Evolutionary conservation across 1,140 invertebrate species (phyloP), one percentile per base, ranked within the genome.

Genomic region (Homalodisca vitripennis): DNA sequence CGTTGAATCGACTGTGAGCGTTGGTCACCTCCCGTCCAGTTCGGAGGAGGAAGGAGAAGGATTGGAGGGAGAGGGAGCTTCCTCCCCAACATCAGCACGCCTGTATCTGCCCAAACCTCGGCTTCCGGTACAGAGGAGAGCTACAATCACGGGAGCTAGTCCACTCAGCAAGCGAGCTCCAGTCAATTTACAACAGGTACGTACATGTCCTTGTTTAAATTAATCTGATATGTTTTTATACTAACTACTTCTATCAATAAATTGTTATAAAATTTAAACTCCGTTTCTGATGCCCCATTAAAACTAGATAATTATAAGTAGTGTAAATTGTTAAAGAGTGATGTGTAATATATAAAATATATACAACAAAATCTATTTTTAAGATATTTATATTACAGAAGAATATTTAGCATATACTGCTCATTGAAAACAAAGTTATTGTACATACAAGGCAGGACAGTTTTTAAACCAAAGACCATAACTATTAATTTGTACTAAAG

Each of bases 81-180:
- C 76, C 2, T 79, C 79, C 26, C 77, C 79, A 3, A 77, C 77
- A 14, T 79, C 80, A 53, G 79, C 83, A 20, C 81, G 85, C 24
- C 73, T 93, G 71, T 93, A 91, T 75, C 86, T 90, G 26, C 86
- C 90, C 0, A 92, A 92, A 77, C 91, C 91, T 26, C 83, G 89
- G 41, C 81, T 85, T 67, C 79, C 85, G 62, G 87, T 93, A 22
- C 92, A 92, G 78, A 84, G 94, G 13, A 81, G 94, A 27, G 92
- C 94, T 62, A 95, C 93, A 3, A 93, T 96, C 73, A 93, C 92
- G 73, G 93, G 94, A 6, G 91, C 89, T 55, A 92, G 88, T 71
- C 89, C 92, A n/a, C 88, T 86, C 2, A 82, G 85, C 48, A 87
- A 86, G 69, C 79, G 85, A 65, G 84, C 89, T 57, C 84, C 84